Evolutionary conservation across 2,888 invertebrate genomes (phyloP), one percentile per base, ranked within the genome.

Genomic region (Heliconius cydno): DNA sequence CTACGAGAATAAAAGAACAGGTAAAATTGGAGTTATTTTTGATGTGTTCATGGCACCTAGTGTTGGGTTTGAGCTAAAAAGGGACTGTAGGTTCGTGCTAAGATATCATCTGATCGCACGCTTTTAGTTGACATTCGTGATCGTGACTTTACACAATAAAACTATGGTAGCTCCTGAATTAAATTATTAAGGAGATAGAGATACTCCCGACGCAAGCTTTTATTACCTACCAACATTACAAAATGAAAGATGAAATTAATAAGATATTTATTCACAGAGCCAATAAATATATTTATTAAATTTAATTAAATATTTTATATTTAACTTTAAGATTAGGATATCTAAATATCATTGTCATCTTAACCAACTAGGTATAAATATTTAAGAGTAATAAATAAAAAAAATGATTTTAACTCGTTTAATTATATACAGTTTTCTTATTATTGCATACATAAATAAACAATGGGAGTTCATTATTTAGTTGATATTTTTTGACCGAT

Each of bases 101-200:
- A 86, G 89, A 89, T 89, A 87, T 80, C 84, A 89, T 88, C 88
- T 83, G 82, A 85, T 84, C 83, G 83, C 79, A 79, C 84, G 83
- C 83, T 82, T 78, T 81, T 82, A 85, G 86, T 84, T 84, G 86
- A 84, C 84, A 84, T 84, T 85, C 87, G 85, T 86, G 85, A 83
- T 86, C 88, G 87, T 87, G 87, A 88, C 87, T 86, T 80, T 81
- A 83, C 83, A 84, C 82, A 83, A 82, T 82, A 84, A 85, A 83
- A 83, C 80, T 78, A 41, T 70, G 68, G 52, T 70, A 79, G 83
- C 85, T 84, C 82, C 83, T 80, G 83, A 79, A 84, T 84, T 82
- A 82, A 83, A 83, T 82, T 84, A 84, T 84, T 82, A 83, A 83
- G 82, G 76, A 71, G 76, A 82, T 79, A 81, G 19, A 52, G 52